Percentiles rank a stretch among this genome's conserved stretches.
Conservation (phyloP, 2,113 vertebrate genomes). For the Budorcas taxicolor region DNA sequence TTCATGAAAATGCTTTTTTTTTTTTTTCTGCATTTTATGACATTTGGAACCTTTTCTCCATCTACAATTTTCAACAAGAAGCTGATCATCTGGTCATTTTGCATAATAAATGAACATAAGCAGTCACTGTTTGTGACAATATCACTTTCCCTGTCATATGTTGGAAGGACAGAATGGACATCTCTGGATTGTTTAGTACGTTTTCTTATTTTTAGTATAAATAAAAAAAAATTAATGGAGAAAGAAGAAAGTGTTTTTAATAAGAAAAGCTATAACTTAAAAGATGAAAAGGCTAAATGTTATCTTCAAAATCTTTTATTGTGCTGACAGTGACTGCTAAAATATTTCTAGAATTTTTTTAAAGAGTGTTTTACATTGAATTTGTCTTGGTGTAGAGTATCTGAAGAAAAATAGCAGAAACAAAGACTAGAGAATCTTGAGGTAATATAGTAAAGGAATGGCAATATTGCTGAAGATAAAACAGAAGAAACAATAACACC, state of each 20-base stretch:
- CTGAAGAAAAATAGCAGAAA: neutral
- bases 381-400: neutral
- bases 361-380: neutral
- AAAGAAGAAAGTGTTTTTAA: slow-evolving; percentile 19
- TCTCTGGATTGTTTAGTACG: neutral
- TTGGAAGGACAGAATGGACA: neutral
- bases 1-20: slow-evolving; percentile 79
- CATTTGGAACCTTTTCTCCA: slow-evolving; percentile 63
- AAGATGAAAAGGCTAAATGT: slow-evolving; percentile 57
- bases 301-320: slow-evolving; percentile 28
- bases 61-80: slow-evolving; percentile 63
- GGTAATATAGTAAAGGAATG: neutral
- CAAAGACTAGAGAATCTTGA: neutral
- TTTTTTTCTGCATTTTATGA: slow-evolving; percentile 59
- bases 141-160: slow-evolving; percentile 28
- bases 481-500: neutral
- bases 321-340: slow-evolving; percentile 5
- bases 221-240: neutral
- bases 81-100: slow-evolving; percentile 61
- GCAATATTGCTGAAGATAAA: neutral
- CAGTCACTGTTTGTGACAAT: slow-evolving; percentile 32
- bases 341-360: neutral
- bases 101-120: slow-evolving; percentile 52
- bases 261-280: slow-evolving; percentile 42
- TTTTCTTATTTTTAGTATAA: slow-evolving; percentile 45